Base-by-base conservation (phyloP, 2,113 vertebrate species). In the Gopherus flavomarginatus region DNA sequence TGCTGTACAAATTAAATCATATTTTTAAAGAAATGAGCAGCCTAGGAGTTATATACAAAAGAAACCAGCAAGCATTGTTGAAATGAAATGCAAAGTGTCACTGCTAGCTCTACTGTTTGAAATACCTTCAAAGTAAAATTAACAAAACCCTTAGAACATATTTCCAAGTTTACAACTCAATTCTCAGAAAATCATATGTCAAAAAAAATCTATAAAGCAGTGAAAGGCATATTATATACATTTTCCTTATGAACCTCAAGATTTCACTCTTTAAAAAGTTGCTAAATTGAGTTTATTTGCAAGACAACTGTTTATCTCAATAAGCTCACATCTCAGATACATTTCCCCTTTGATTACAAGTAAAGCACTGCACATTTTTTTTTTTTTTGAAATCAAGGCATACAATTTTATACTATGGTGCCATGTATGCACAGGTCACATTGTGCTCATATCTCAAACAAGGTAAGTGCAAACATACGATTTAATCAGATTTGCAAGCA, bases 1-100 rank as follows among this genome's bases (percentile, higher is more conserved):
- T 97, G 98, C 99, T 99, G 99, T 99, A 99, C 99, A 99, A 98
- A 99, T 98, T 98, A 98, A 99, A 98, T 98, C 98, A 99, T 98
- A 98, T 98, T 98, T 98, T 99, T 98, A 98, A 98, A 99, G 98
- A 99, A 99, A 98, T 98, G 98, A 99, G 99, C 98, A 98, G 98
- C 98, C 98, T 98, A 99, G 98, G 98, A 98, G 98, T 98, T 99
- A 99, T 99, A 98, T 99, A 99, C 99, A 99, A 98, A 99, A 98
- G 98, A 98, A 98, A 98, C 95, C 97, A 98, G 97, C 97, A 98
- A 99, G 98, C 98, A 97, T 95, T 91, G 98, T 98, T 98, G 98
- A 99, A 99, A 98, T 98, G 98, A 99, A 98, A 98, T 98, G 96
- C 97, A 97, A 98, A 98, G 98, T 97, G 96, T 97, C 88, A 90